Evolutionary conservation across 2,113 vertebrate genomes (phyloP).

Genomic region (Callaeas wilsoni): DNA sequence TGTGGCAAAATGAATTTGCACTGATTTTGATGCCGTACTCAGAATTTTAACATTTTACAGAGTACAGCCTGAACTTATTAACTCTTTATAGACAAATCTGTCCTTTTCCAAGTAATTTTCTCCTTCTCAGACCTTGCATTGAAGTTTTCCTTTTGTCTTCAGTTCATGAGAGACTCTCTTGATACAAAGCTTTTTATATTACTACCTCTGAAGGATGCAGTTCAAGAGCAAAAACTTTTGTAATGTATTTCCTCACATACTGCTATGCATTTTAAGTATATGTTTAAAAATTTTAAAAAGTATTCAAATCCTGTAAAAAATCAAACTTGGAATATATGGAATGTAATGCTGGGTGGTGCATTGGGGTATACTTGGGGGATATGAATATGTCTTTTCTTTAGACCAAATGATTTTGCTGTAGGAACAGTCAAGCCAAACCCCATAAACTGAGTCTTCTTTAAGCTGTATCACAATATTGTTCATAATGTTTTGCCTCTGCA

Average conservation of each 20-base stretch:
- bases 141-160: not conserved
- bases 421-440: not conserved
- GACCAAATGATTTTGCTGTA: not conserved
- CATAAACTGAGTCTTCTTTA: not conserved
- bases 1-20: not conserved
- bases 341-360: not conserved
- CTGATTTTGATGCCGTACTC: fast-evolving
- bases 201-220: not conserved
- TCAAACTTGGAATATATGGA: not conserved
- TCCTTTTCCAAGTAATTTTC: not conserved
- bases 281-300: not conserved
- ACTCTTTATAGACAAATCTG: not conserved
- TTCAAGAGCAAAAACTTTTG: not conserved
- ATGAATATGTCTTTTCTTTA: not conserved
- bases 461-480: not conserved
- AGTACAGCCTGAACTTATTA: not conserved
- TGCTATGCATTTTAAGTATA: not conserved
- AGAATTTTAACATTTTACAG: not conserved
- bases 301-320: not conserved
- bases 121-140: not conserved
- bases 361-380: not conserved
- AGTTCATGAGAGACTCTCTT: not conserved
- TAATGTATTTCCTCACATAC: not conserved
- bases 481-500: not conserved
- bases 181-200: not conserved